Percentiles rank a stretch among this genome's conserved stretches.
Conservation (phyloP, 2,113 vertebrate species). For the Dendropsophus ebraccatus region DNA sequence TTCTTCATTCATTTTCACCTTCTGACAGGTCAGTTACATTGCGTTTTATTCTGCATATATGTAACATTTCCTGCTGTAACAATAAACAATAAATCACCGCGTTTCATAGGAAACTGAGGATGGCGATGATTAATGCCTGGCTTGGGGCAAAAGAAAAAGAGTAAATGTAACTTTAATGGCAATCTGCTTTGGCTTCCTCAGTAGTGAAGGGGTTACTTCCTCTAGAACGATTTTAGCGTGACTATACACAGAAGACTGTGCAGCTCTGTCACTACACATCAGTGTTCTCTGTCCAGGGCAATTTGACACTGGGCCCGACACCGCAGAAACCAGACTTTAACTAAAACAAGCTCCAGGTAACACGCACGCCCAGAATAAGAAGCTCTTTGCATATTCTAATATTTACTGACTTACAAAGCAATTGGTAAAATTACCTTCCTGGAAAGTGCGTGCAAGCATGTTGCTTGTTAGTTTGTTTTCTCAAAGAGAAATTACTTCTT, state of each 20-base stretch:
- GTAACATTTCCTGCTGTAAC: conserved; percentile 36
- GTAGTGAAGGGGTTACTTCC: conserved; percentile 18
- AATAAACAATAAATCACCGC: neutral
- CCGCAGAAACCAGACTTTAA: conserved; percentile 13
- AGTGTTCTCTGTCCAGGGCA: conserved; percentile 19
- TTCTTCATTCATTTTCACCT: conserved; percentile 1
- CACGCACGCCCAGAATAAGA: neutral
- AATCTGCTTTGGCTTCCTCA: neutral
- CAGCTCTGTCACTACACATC: conserved; percentile 17
- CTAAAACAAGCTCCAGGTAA: conserved; percentile 1
- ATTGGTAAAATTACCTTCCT: conserved; percentile 25
- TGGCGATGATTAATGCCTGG: neutral
- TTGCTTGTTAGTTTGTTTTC: neutral
- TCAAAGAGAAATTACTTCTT: neutral
- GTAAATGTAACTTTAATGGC: neutral
- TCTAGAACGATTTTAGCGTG: neutral
- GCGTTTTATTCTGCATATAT: neutral
- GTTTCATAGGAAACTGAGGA: neutral
- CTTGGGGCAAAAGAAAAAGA: neutral
- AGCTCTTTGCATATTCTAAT: conserved; percentile 41
- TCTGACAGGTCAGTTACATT: conserved; percentile 20
- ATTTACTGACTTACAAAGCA: conserved; percentile 38
- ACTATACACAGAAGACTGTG: conserved; percentile 13
- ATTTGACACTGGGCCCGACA: conserved; percentile 6
- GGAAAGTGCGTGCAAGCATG: conserved; percentile 19